Conservation (phyloP, 30 jellyfish, hydroid and myxozoan genomes). For the Pelagia noctiluca region DNA sequence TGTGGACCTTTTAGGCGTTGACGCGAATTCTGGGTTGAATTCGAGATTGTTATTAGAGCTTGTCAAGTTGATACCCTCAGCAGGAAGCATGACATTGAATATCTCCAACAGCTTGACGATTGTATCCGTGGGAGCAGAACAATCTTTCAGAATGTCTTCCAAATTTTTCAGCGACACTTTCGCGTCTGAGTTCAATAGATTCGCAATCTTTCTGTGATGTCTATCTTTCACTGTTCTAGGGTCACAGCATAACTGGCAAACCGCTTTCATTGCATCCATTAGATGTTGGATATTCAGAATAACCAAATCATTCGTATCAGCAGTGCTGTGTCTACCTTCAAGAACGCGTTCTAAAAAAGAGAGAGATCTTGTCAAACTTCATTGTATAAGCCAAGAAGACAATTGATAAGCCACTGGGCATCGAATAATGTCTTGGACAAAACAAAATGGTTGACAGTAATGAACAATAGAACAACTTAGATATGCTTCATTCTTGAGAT, state of each 20-base stretch:
- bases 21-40: constrained; percentile 10
- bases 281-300: constrained; percentile 53
- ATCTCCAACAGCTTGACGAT: constrained; percentile 14
- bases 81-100: constrained; percentile 32
- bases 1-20: constrained; percentile 23
- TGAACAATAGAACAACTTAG: too few species aligned
- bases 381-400: too few species aligned
- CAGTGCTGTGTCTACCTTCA: neutral
- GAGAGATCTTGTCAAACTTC: too few species aligned
- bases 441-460: too few species aligned
- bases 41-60: neutral
- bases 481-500: too few species aligned
- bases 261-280: constrained; percentile 50
- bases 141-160: neutral
- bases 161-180: constrained; percentile 21
- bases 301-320: constrained; percentile 10
- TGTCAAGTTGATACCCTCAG: constrained; percentile 6
- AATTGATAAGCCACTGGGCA: too few species aligned
- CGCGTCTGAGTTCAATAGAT: constrained; percentile 8
- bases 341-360: constrained; percentile 30
- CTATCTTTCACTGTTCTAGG: constrained; percentile 28
- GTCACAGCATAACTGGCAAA: constrained; percentile 15
- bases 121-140: constrained; percentile 18
- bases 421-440: too few species aligned
- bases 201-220: neutral